phyloP scores from a whole-genome alignment of 2,888 invertebrate genomes.

The Leucoma salicis region DNA sequence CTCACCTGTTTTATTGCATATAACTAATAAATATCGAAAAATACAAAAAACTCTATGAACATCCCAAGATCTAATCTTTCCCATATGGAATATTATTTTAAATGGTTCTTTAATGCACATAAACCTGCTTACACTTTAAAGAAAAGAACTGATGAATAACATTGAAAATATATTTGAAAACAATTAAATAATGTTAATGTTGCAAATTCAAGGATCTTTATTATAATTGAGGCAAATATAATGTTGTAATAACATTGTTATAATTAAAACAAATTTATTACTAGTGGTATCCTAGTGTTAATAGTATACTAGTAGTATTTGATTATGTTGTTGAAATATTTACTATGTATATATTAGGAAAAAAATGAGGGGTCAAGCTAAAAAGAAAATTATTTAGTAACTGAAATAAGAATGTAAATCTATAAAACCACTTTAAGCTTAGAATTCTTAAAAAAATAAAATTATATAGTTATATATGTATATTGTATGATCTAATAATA shows the following conservation, averaged over 20 bases:
- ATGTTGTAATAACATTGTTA: neutral
- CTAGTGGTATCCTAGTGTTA: too few relatives aligned
- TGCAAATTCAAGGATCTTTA: slow-evolving; percentile 17
- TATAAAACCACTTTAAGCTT: too few relatives aligned
- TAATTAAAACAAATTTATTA: slow-evolving; percentile 2
- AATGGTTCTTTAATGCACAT: slow-evolving; percentile 2
- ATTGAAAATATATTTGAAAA: slow-evolving; percentile 26
- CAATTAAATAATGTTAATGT: slow-evolving; percentile 13
- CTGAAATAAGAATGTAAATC: too few relatives aligned
- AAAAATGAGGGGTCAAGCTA: too few relatives aligned
- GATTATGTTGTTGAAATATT: neutral
- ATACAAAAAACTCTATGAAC: neutral
- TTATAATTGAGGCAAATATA: neutral
- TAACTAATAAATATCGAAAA: neutral
- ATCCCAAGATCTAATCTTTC: neutral
- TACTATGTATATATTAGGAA: neutral
- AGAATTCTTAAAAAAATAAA: too few relatives aligned
- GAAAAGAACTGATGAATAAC: slow-evolving; percentile 17
- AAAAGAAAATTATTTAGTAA: too few relatives aligned
- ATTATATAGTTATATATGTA: too few relatives aligned
- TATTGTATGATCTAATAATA: too few relatives aligned
- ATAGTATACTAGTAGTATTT: too few relatives aligned
- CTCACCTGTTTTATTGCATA: neutral
- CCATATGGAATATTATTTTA: neutral
- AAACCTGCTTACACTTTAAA: slow-evolving; percentile 4